Conservation (phyloP, 2,113 vertebrate species). For the Herpailurus yagouaroundi region DNA sequence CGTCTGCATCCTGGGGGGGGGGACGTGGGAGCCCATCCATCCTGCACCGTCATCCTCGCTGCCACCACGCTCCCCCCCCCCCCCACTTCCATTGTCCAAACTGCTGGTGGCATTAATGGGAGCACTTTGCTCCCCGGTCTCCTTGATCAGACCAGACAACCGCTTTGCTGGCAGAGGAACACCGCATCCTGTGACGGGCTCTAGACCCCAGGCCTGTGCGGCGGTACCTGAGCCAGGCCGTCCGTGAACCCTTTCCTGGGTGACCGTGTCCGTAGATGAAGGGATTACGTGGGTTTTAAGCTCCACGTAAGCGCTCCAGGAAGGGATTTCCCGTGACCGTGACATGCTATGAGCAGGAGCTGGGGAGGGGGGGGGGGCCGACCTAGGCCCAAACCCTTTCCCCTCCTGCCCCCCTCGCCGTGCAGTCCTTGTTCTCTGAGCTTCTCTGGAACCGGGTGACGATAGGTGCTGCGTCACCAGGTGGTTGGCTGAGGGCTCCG, state of each 20-base stretch:
- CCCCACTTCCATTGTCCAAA: neutral
- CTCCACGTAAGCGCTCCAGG: neutral
- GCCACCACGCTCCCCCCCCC: too few species aligned
- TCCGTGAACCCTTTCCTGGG: neutral
- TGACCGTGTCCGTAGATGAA: neutral
- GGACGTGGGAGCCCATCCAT: accelerated
- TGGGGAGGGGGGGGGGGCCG: neutral
- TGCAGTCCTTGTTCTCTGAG: neutral
- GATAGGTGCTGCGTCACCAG: accelerated
- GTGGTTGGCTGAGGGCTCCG: neutral
- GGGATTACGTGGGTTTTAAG: constrained; percentile 33
- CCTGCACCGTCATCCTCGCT: neutral
- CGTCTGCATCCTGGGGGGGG: neutral
- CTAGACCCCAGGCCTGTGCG: neutral
- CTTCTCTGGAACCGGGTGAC: neutral
- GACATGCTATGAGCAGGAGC: neutral
- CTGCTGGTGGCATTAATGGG: neutral
- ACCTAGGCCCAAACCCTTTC: neutral
- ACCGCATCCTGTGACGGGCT: neutral
- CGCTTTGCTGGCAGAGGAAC: neutral
- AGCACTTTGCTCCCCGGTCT: neutral
- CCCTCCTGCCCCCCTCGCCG: neutral
- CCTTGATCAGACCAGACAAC: neutral
- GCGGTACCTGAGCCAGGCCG: neutral
- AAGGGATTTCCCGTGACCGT: neutral